Conservation (phyloP, 2,797 vertebrate species). For the Spinibarbus caldwelli region DNA sequence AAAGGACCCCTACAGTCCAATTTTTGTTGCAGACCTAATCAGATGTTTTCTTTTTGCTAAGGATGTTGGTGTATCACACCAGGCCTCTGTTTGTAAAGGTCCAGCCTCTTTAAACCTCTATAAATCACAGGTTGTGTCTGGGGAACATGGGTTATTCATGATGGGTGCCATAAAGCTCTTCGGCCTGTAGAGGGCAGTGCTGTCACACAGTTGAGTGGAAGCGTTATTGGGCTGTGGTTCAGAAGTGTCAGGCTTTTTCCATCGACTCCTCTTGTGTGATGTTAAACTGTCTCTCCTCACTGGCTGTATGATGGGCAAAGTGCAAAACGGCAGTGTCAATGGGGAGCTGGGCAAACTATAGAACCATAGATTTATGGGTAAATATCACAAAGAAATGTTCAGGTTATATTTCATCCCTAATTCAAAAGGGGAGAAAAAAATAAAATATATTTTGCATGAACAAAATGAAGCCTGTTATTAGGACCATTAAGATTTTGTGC, state of each 20-base stretch:
- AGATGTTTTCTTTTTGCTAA: conserved; percentile 12
- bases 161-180: neutral
- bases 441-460: neutral
- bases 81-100: too few species aligned
- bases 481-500: conserved; percentile 5
- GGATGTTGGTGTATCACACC: conserved; percentile 40
- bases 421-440: neutral
- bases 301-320: conserved; percentile 34
- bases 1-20: conserved; percentile 10
- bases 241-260: conserved; percentile 13
- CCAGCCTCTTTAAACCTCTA: conserved; percentile 38
- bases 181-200: conserved; percentile 61
- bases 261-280: conserved; percentile 38
- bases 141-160: neutral
- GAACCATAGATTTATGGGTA: neutral
- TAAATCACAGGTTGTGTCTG: conserved; percentile 52
- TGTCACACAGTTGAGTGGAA: conserved; percentile 37
- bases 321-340: conserved; percentile 29
- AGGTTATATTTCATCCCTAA: neutral
- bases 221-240: conserved; percentile 2
- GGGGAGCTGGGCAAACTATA: conserved; percentile 30
- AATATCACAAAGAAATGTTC: neutral
- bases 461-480: neutral
- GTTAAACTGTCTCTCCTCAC: conserved; percentile 49
- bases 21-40: conserved; percentile 32